Evolutionary conservation across 2,113 vertebrate species (phyloP).

Genomic region (Hippocampus barbouri): DNA sequence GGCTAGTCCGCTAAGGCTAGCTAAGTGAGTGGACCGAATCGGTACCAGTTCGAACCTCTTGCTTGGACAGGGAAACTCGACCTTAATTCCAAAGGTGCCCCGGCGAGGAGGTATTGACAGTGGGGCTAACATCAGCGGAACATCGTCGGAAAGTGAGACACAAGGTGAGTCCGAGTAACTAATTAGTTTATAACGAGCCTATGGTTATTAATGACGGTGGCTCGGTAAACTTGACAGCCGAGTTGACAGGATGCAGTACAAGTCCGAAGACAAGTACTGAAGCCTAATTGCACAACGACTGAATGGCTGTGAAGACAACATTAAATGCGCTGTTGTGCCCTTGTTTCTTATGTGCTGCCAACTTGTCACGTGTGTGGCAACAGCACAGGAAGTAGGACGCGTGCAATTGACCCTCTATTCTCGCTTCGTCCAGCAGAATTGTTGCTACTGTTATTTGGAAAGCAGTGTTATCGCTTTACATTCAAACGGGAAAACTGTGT

Average conservation of each 20-base stretch:
- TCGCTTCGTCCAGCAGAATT: not conserved
- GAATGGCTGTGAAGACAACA: not conserved
- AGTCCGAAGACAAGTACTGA: not conserved
- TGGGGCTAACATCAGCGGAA: not conserved
- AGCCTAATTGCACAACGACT: not conserved
- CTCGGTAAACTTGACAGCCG: slow-evolving; percentile 53
- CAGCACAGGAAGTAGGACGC: slow-evolving; percentile 41
- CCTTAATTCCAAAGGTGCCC: not conserved
- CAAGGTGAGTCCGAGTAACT: slow-evolving; percentile 31
- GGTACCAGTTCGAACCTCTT: slow-evolving; percentile 4
- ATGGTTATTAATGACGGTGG: not conserved
- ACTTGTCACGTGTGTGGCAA: slow-evolving; percentile 64
- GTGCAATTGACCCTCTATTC: not conserved
- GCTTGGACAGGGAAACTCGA: not conserved
- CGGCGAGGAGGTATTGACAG: not conserved
- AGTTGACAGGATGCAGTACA: slow-evolving; percentile 21
- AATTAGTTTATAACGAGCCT: not conserved
- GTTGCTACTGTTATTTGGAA: not conserved
- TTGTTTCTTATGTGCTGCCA: slow-evolving; percentile 14
- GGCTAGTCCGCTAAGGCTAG: slow-evolving; percentile 51
- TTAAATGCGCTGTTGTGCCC: not conserved
- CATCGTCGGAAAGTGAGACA: not conserved
- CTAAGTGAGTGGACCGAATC: slow-evolving; percentile 27
- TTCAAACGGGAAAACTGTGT: not conserved
- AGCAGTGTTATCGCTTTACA: not conserved